Evolutionary conservation across 2,113 vertebrate genomes (phyloP).

Genomic region (Ictalurus furcatus): DNA sequence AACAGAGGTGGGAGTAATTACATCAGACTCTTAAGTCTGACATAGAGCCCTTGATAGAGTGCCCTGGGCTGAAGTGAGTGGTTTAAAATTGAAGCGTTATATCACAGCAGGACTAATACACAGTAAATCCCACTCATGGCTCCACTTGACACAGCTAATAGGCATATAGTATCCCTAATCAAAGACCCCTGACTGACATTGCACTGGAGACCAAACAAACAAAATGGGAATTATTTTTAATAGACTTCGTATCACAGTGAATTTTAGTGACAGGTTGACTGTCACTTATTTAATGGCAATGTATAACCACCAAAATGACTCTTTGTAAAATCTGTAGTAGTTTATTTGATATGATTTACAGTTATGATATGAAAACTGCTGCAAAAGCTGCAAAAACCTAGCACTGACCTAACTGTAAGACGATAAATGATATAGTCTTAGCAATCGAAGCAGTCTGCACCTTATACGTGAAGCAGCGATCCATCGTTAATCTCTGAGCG

Average conservation of each 20-base stretch:
- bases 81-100: slow-evolving; percentile 31
- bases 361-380: not conserved
- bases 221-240: not conserved
- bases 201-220: not conserved
- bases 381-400: not conserved
- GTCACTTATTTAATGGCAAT: not conserved
- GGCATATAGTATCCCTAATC: slow-evolving; percentile 18
- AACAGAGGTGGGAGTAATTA: slow-evolving; percentile 12
- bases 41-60: not conserved
- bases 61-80: not conserved
- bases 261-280: not conserved
- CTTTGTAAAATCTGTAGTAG: not conserved
- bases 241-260: not conserved
- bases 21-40: slow-evolving; percentile 5
- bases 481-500: not conserved
- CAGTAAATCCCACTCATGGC: slow-evolving; percentile 7
- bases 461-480: not conserved
- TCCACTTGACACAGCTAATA: slow-evolving; percentile 16
- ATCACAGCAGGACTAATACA: slow-evolving; percentile 29
- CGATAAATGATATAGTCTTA: not conserved
- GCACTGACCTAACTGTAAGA: not conserved
- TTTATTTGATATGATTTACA: not conserved
- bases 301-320: not conserved
- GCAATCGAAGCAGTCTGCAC: not conserved
- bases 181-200: slow-evolving; percentile 19